These are phyloP conservation scores for Peribatodes rhomboidaria DNA, from an alignment of 2,888 invertebrate species.

Conservation along the genomic window DNA sequence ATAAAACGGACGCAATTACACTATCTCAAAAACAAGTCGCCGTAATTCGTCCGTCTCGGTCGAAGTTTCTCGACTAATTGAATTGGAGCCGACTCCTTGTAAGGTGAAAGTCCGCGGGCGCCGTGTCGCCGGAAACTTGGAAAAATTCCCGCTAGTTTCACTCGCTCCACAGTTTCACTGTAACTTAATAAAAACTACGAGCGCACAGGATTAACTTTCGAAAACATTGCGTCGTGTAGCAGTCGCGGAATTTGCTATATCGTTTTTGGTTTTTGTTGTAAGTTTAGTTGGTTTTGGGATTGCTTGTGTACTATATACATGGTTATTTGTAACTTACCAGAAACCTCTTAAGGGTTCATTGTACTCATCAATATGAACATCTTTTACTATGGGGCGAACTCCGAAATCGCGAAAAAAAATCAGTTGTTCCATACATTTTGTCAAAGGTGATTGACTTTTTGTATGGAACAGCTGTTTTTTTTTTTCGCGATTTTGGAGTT, in stretches of 20 bases:
- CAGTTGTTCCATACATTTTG: no score
- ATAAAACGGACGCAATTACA: constrained; percentile 25
- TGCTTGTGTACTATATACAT: constrained; percentile 9
- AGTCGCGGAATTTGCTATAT: constrained; percentile 56
- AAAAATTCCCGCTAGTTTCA: constrained; percentile 79
- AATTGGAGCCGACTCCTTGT: constrained; percentile 72
- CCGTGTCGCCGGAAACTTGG: constrained; percentile 68
- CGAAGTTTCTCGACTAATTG: constrained; percentile 72
- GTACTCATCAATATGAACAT: no score
- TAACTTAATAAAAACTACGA: constrained; percentile 79
- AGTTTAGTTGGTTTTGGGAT: constrained; percentile 27
- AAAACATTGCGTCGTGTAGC: constrained; percentile 61
- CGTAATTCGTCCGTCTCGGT: constrained; percentile 55
- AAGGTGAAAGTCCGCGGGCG: constrained; percentile 65
- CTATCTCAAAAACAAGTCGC: constrained; percentile 38
- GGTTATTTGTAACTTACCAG: no score
- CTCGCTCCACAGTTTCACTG: constrained; percentile 66
- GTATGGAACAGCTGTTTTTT: no score
- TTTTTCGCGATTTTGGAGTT: no score
- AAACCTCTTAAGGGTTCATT: no score
- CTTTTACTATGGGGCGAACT: no score
- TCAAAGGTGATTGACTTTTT: no score
- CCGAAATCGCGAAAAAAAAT: no score
- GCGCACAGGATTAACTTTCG: constrained; percentile 69
- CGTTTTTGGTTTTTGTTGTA: constrained; percentile 51